Conservation (phyloP, 1,140 invertebrate genomes). For the Drosophila sulfurigaster region DNA sequence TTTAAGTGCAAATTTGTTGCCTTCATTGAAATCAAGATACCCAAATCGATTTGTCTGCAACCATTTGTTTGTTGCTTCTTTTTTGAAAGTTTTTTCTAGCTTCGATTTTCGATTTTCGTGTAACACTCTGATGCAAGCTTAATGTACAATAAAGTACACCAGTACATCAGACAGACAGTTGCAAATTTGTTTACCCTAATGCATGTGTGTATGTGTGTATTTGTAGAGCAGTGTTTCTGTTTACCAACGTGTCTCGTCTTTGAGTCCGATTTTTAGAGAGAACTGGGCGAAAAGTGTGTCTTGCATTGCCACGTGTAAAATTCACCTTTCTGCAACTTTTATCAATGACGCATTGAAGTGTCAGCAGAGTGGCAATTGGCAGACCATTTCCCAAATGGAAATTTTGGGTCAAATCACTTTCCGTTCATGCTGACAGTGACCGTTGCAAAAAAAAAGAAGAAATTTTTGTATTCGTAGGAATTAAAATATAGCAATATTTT, state of each 20-base stretch:
- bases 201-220: neutral
- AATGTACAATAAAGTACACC: constrained; percentile 44
- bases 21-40: neutral
- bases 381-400: constrained; percentile 7
- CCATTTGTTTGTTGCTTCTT: neutral
- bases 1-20: neutral
- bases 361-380: constrained; percentile 15
- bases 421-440: too few relatives aligned
- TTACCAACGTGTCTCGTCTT: constrained; percentile 20
- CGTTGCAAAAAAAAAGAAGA: too few relatives aligned
- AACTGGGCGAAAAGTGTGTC: neutral
- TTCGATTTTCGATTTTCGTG: constrained; percentile 26
- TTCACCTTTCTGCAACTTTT: constrained; percentile 15
- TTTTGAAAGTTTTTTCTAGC: constrained; percentile 7
- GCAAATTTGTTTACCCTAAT: constrained; percentile 27
- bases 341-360: constrained; percentile 12
- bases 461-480: too few relatives aligned
- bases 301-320: constrained; percentile 9
- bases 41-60: neutral
- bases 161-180: constrained; percentile 8
- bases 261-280: neutral
- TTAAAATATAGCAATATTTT: too few relatives aligned
- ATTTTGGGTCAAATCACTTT: neutral
- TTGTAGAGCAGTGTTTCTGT: constrained; percentile 13
- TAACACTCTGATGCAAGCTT: constrained; percentile 9